phyloP scores from a whole-genome alignment of 2,113 vertebrate species.

The Phasianus colchicus region DNA sequence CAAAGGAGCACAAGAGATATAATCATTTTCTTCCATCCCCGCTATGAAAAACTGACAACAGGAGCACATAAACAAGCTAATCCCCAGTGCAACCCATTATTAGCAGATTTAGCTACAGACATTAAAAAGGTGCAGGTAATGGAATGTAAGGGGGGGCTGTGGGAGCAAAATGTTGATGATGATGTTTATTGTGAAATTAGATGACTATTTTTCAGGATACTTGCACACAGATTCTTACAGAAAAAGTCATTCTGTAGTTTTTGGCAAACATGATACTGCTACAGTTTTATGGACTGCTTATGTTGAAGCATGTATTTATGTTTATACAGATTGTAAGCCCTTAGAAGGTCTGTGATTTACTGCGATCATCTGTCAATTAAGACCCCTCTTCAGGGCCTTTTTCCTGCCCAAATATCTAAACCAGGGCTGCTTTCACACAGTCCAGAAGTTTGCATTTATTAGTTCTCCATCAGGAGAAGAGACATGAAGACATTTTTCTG shows the following conservation, averaged over 20 bases:
- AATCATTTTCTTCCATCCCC: not conserved
- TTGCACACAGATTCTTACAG: not conserved
- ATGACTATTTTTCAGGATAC: not conserved
- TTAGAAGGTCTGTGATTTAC: not conserved
- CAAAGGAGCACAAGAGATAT: not conserved
- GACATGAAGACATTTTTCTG: not conserved
- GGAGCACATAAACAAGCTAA: conserved; percentile 47
- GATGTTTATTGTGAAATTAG: not conserved
- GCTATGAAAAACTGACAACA: not conserved
- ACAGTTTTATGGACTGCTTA: not conserved
- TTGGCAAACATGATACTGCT: not conserved
- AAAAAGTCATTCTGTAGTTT: not conserved
- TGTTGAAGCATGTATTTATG: not conserved
- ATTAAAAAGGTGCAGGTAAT: conserved; percentile 13
- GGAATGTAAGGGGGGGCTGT: not conserved
- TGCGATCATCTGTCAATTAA: not conserved
- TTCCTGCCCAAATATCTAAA: not conserved
- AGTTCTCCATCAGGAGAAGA: not conserved
- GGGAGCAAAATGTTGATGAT: not conserved
- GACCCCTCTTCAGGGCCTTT: not conserved
- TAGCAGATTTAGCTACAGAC: conserved; percentile 35
- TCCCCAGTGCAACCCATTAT: conserved; percentile 13
- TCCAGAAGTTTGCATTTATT: not conserved
- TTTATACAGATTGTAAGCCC: not conserved
- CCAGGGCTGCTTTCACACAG: not conserved